Evolutionary conservation across 1,140 invertebrate species (phyloP).

Genomic region (Temnothorax longispinosus): DNA sequence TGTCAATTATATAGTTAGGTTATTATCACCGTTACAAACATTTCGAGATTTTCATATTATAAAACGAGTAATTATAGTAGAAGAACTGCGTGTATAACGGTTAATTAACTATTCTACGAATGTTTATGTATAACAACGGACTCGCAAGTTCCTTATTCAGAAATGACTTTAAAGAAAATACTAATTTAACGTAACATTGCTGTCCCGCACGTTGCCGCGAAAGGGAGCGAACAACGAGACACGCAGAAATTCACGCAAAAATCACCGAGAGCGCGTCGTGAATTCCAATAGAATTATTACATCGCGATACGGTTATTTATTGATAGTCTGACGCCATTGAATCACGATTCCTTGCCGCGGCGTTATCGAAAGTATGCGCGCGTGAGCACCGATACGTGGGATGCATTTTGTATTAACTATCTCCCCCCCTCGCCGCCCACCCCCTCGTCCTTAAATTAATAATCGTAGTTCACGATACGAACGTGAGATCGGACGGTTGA

Average conservation of each 20-base stretch:
- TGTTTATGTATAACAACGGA: slow-evolving; percentile 10
- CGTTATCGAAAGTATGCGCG: slow-evolving; percentile 25
- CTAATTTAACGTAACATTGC: background rate
- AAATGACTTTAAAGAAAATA: slow-evolving; percentile 11
- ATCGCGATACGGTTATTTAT: slow-evolving; percentile 36
- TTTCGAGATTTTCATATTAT: background rate
- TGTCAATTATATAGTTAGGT: background rate
- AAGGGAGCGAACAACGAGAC: background rate
- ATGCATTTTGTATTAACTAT: slow-evolving; percentile 42
- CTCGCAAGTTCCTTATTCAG: background rate
- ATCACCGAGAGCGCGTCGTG: background rate
- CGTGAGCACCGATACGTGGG: background rate
- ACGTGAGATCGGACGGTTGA: slow-evolving; percentile 34
- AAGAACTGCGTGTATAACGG: background rate
- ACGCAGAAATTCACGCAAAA: background rate
- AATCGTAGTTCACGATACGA: slow-evolving; percentile 19
- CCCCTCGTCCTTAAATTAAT: slow-evolving; percentile 41
- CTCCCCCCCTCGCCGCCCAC: background rate
- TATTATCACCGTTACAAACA: background rate
- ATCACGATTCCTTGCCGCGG: slow-evolving; percentile 22
- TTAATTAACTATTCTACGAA: slow-evolving; percentile 23
- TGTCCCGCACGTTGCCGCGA: background rate
- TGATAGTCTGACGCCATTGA: slow-evolving; percentile 8
- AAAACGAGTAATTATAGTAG: background rate
- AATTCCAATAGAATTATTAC: slow-evolving; percentile 7